Conservation (phyloP, 2,797 vertebrate genomes). For the Manis pentadactyla region DNA sequence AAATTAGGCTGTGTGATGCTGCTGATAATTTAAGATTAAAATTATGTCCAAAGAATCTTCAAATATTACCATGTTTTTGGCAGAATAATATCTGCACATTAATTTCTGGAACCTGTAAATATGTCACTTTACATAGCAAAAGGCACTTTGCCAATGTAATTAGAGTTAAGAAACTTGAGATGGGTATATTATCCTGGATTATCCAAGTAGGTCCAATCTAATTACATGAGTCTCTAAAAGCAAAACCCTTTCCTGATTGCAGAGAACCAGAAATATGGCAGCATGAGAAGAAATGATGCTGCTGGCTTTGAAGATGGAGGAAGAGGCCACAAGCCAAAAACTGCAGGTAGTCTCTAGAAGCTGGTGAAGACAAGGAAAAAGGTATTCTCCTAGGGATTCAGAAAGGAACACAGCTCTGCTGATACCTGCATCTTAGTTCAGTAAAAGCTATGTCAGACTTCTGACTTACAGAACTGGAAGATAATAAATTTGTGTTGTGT, state of each 20-base stretch:
- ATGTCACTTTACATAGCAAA: not conserved
- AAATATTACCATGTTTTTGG: not conserved
- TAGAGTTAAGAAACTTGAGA: not conserved
- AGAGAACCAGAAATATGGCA: not conserved
- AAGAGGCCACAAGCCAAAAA: not conserved
- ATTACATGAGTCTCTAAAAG: not conserved
- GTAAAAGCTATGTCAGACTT: not conserved
- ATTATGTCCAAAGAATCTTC: not conserved
- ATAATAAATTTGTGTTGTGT: not conserved
- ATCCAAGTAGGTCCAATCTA: not conserved
- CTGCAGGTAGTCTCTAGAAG: not conserved
- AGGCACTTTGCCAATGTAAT: not conserved
- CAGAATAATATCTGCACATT: not conserved
- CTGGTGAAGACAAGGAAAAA: not conserved
- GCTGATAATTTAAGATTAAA: not conserved
- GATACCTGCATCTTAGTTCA: not conserved
- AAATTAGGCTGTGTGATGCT: not conserved
- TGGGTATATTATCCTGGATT: not conserved
- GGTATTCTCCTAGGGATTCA: not conserved
- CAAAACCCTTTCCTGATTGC: not conserved
- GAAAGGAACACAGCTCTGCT: not conserved
- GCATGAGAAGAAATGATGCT: not conserved
- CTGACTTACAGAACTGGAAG: not conserved
- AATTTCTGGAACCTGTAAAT: not conserved
- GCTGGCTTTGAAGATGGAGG: not conserved